Evolutionary conservation across 2,888 invertebrate species (phyloP).

Genomic region (Phengaris arion): DNA sequence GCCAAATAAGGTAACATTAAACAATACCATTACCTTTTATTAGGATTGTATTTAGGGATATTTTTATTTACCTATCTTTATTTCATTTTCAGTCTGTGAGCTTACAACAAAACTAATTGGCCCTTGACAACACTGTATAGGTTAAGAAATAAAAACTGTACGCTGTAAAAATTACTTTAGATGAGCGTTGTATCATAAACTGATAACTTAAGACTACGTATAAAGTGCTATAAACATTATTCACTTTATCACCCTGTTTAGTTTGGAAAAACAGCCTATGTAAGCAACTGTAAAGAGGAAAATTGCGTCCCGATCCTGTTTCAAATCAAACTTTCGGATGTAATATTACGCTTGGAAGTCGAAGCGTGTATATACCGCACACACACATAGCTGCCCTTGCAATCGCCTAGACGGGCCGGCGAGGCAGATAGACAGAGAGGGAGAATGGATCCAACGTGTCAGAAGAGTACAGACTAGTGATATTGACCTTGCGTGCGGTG

Average conservation of each 20-base stretch:
- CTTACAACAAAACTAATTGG: no score
- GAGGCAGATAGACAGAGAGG: constrained; percentile 57
- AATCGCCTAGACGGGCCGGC: constrained; percentile 65
- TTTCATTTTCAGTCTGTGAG: no score
- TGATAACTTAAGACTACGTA: neutral
- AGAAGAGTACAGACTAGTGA: constrained; percentile 56
- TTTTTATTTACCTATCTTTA: no score
- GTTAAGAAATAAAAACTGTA: no score
- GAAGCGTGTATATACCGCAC: constrained; percentile 32
- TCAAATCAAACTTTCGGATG: constrained; percentile 26
- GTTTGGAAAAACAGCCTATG: neutral
- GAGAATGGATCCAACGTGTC: constrained; percentile 34
- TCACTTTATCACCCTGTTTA: neutral
- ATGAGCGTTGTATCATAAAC: no score
- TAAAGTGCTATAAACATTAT: neutral
- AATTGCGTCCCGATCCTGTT: constrained; percentile 5
- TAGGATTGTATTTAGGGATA: neutral
- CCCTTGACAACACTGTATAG: no score
- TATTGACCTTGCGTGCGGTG: constrained; percentile 78
- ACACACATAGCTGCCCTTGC: constrained; percentile 46
- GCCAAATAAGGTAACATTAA: neutral
- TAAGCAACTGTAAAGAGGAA: neutral
- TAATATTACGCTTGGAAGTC: constrained; percentile 21
- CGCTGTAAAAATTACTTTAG: no score
- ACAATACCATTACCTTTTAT: neutral